Percentiles rank a stretch among this genome's conserved stretches.
These are phyloP conservation scores for Abrostola triplasia DNA, from an alignment of 2,888 invertebrate genomes.

Conservation along the genomic window DNA sequence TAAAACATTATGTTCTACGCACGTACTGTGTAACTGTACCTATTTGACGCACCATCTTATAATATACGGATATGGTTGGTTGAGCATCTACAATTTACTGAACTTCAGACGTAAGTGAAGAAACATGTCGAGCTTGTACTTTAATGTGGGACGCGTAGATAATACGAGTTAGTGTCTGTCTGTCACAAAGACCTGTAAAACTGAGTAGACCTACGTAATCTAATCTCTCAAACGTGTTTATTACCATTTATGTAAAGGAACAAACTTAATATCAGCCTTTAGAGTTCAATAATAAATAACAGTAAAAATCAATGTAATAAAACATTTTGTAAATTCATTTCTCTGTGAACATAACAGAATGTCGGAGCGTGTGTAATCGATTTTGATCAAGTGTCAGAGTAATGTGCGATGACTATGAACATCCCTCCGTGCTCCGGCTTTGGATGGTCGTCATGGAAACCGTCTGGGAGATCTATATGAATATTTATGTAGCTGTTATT, in stretches of 20 bases:
- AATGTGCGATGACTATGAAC: conserved; percentile 47
- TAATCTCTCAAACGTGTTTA: background rate
- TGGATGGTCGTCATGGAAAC: conserved; percentile 56
- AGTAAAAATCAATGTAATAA: background rate
- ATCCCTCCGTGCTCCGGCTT: conserved; percentile 29
- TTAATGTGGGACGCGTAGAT: conserved; percentile 4
- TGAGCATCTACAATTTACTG: conserved; percentile 72
- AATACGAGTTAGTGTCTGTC: background rate
- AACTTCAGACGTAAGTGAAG: conserved; percentile 29
- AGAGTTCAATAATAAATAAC: background rate
- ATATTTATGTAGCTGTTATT: conserved; percentile 24
- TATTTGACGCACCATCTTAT: conserved; percentile 76
- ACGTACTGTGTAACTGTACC: conserved; percentile 69
- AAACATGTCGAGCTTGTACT: conserved; percentile 24
- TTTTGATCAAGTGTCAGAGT: conserved; percentile 52
- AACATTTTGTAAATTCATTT: conserved; percentile 11
- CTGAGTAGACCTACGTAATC: background rate
- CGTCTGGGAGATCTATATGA: conserved; percentile 29
- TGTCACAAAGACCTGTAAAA: background rate
- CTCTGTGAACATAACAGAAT: conserved; percentile 12
- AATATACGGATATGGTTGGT: conserved; percentile 81
- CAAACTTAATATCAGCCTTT: background rate
- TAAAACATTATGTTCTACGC: conserved; percentile 75
- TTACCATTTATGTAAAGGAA: background rate
- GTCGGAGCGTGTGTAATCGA: conserved; percentile 44